Conservation (phyloP, 23 tunicate genomes). For the Clavelina lepadiformis region DNA sequence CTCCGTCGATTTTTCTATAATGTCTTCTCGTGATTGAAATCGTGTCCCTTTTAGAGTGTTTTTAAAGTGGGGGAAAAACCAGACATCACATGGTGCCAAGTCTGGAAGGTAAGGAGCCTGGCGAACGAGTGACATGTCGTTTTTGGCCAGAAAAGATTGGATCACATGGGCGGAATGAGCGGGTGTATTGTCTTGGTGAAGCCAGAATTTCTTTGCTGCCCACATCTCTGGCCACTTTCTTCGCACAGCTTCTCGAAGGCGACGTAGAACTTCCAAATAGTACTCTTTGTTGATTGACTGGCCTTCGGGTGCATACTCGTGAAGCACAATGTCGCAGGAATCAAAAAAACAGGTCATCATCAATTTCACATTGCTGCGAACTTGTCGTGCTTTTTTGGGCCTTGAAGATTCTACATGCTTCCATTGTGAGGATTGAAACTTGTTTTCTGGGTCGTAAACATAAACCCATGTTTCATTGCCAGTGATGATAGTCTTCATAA, state of each 20-base stretch:
- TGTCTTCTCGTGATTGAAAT: too few relatives aligned
- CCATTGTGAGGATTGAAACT: constrained; percentile 19
- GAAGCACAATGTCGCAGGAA: constrained; percentile 25
- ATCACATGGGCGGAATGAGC: constrained; percentile 23
- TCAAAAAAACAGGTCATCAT: constrained; percentile 25
- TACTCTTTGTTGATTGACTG: constrained; percentile 16
- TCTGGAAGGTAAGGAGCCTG: constrained; percentile 6
- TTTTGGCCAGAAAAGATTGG: constrained; percentile 12
- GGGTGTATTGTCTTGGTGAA: constrained; percentile 21
- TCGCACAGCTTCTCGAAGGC: constrained; percentile 14
- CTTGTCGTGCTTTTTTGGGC: constrained; percentile 22
- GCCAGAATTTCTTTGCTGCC: constrained; percentile 22
- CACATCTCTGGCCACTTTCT: constrained; percentile 23
- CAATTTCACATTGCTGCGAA: constrained; percentile 21
- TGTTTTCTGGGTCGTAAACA: constrained; percentile 15
- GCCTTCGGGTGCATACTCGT: constrained; percentile 13
- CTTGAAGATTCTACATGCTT: constrained; percentile 13
- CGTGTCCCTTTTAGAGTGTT: constrained; percentile 7
- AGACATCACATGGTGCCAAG: constrained; percentile 24
- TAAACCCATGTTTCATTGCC: constrained; percentile 15
- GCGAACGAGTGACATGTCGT: constrained; percentile 18
- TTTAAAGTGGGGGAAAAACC: constrained; percentile 22
- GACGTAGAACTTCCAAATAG: constrained; percentile 18
- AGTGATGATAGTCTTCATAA: constrained; percentile 20
- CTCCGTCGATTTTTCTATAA: too few relatives aligned